Evolutionary conservation across 2,888 invertebrate genomes (phyloP).

Genomic region (Gymnoscelis rufifasciata): DNA sequence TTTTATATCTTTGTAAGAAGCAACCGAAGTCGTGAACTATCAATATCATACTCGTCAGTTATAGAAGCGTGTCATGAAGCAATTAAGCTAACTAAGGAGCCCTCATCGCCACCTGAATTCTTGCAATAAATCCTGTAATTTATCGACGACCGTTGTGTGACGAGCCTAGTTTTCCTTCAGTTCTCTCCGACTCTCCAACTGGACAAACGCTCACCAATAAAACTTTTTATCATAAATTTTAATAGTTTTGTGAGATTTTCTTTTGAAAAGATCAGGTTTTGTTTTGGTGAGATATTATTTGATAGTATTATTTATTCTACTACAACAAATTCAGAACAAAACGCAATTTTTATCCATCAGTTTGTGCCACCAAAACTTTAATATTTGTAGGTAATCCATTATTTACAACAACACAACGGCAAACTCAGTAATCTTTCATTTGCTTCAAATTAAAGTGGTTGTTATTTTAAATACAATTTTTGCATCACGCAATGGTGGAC

Average conservation of each 20-base stretch:
- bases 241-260: too few species aligned
- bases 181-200: slow-evolving; percentile 41
- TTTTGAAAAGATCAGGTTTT: too few species aligned
- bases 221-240: background rate
- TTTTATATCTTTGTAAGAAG: too few species aligned
- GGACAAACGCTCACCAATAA: slow-evolving; percentile 33
- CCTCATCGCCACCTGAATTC: slow-evolving; percentile 17
- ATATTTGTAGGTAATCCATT: background rate
- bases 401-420: background rate
- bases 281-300: too few species aligned
- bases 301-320: too few species aligned
- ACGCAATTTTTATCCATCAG: too few species aligned
- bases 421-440: slow-evolving; percentile 1
- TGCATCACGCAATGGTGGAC: slow-evolving; percentile 19
- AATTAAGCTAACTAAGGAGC: slow-evolving; percentile 17
- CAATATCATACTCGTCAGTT: background rate
- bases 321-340: too few species aligned
- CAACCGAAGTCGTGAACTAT: background rate
- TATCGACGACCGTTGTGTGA: slow-evolving; percentile 35
- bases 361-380: background rate
- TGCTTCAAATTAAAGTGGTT: slow-evolving; percentile 14
- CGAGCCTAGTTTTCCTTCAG: slow-evolving; percentile 42
- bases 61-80: slow-evolving; percentile 19
- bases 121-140: slow-evolving; percentile 18
- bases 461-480: slow-evolving; percentile 9